Evolutionary conservation across 2,888 invertebrate species (phyloP).

Genomic region (Nowickia ferox): DNA sequence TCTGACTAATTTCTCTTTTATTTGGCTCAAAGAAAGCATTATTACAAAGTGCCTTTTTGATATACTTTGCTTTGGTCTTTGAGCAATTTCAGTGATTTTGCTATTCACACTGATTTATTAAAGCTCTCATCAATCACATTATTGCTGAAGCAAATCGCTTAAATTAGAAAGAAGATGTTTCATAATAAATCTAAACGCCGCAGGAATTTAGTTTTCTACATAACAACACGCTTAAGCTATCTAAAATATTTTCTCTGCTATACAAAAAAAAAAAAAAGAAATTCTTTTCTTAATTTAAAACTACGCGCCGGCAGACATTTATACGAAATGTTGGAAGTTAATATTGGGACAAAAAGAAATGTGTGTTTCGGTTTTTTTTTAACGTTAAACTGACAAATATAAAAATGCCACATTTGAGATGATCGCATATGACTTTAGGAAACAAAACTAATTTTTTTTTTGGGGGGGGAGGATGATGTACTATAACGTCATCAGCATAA

Average conservation of each 20-base stretch:
- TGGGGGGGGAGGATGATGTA: background rate
- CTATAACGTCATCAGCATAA: background rate
- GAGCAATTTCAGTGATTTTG: no score
- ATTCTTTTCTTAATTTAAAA: constrained; percentile 7
- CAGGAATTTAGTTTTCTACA: background rate
- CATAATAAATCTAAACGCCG: background rate
- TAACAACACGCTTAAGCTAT: constrained; percentile 14
- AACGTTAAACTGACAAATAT: constrained; percentile 16
- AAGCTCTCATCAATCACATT: background rate
- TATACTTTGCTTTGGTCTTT: no score
- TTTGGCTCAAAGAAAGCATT: no score
- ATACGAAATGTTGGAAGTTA: background rate
- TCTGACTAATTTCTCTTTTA: no score
- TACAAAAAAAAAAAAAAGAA: background rate
- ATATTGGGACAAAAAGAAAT: background rate
- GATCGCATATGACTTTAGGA: background rate
- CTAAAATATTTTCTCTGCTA: background rate
- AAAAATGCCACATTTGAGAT: constrained; percentile 13
- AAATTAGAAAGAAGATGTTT: background rate
- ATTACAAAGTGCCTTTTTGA: no score
- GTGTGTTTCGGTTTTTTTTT: background rate
- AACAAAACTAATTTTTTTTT: background rate
- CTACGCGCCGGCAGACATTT: background rate
- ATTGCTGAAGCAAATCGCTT: background rate
- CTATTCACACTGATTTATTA: background rate